Conservation (phyloP, 2,888 invertebrate species). For the Clunio marinus region DNA sequence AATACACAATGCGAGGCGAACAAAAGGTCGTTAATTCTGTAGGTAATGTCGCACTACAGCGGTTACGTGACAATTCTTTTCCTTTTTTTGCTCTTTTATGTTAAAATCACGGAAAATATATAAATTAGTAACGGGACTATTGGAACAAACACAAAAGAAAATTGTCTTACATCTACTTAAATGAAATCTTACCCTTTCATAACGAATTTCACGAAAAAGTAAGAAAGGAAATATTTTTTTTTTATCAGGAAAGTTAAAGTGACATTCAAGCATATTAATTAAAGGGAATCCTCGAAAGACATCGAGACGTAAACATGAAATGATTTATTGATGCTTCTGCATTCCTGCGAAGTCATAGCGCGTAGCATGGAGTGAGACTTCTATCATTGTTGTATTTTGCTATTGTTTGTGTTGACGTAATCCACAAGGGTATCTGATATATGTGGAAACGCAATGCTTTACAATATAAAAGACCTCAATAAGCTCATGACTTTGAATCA, state of each 20-base stretch:
- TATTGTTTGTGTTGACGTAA: neutral
- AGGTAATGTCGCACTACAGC: constrained; percentile 12
- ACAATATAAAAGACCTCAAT: too few relatives aligned
- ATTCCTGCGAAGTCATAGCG: neutral
- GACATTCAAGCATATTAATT: constrained; percentile 8
- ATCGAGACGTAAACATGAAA: neutral
- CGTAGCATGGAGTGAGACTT: too few relatives aligned
- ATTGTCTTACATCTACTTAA: too few relatives aligned
- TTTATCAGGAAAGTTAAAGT: neutral
- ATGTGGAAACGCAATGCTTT: too few relatives aligned
- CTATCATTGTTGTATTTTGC: too few relatives aligned
- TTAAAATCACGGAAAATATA: neutral
- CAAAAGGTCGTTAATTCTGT: constrained; percentile 18
- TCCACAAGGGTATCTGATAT: too few relatives aligned
- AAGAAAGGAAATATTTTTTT: neutral
- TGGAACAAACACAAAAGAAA: too few relatives aligned
- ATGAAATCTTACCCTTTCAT: too few relatives aligned
- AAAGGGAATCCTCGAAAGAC: neutral
- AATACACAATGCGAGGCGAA: neutral
- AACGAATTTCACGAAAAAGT: neutral
- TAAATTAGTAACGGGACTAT: neutral
- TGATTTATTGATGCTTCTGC: constrained; percentile 10
- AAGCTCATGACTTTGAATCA: too few relatives aligned
- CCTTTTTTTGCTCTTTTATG: neutral
- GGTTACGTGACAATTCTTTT: neutral